Conservation (phyloP, 2,797 vertebrate species). For the Ceryle rudis region DNA sequence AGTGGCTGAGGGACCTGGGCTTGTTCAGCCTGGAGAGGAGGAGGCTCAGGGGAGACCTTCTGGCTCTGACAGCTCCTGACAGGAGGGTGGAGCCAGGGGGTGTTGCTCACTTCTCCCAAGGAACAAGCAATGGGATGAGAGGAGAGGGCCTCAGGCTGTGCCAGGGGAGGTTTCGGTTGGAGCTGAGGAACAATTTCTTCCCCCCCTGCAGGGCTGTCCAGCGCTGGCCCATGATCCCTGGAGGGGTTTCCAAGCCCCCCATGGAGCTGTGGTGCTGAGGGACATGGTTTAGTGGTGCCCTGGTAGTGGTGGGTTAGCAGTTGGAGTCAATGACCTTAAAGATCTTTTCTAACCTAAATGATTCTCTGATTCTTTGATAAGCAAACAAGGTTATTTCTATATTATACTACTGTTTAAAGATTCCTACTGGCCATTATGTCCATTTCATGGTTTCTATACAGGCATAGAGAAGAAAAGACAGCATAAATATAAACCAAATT, state of each 20-base stretch:
- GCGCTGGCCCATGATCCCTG: not conserved
- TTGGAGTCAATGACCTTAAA: not conserved
- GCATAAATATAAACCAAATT: not conserved
- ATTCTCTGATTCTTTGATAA: not conserved
- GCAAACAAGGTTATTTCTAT: not conserved
- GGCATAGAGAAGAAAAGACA: not conserved
- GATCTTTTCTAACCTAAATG: not conserved
- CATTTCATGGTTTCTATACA: not conserved
- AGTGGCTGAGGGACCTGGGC: not conserved
- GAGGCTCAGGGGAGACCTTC: not conserved
- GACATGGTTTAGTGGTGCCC: too few relatives aligned
- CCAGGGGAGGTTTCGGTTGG: too few relatives aligned
- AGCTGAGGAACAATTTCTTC: not conserved
- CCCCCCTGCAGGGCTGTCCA: too few relatives aligned
- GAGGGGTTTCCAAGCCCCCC: not conserved
- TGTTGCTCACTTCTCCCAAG: too few relatives aligned
- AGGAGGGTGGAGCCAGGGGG: not conserved
- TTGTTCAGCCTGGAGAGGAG: not conserved
- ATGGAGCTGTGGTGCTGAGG: too few relatives aligned
- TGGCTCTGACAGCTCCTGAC: not conserved
- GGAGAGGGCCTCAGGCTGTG: too few relatives aligned
- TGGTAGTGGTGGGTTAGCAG: too few relatives aligned
- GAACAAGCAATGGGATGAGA: too few relatives aligned
- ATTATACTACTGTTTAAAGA: not conserved
- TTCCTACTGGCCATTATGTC: not conserved